Conservation (phyloP, 2,113 vertebrate genomes). For the Mobula birostris region DNA sequence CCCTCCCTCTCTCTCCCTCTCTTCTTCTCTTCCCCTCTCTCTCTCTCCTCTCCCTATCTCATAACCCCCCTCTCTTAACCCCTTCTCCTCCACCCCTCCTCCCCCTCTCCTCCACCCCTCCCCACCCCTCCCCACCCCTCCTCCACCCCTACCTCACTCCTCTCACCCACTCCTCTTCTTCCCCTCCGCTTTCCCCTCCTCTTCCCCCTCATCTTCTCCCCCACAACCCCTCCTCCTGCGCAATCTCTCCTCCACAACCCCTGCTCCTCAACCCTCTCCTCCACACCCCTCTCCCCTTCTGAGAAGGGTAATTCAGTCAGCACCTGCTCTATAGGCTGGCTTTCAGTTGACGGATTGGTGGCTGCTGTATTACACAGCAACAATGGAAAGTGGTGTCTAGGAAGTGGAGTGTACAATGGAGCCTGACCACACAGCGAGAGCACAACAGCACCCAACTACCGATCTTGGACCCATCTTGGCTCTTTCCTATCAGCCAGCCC, state of each 20-base stretch:
- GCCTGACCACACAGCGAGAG: too few species aligned
- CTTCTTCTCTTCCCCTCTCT: not conserved
- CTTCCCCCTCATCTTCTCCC: not conserved
- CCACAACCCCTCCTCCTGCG: not conserved
- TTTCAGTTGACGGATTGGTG: not conserved
- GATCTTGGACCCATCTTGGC: not conserved
- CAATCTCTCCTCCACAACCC: not conserved
- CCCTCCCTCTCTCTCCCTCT: not conserved
- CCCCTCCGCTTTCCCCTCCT: not conserved
- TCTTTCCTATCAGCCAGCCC: not conserved
- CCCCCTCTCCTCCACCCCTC: not conserved
- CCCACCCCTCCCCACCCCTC: not conserved
- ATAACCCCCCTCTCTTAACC: not conserved
- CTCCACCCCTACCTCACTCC: not conserved
- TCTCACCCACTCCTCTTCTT: not conserved
- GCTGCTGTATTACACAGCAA: not conserved
- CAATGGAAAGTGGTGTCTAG: not conserved
- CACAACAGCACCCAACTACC: too few species aligned
- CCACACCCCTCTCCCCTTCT: not conserved
- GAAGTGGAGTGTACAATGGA: not conserved
- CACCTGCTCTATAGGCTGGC: not conserved
- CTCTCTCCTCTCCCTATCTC: not conserved
- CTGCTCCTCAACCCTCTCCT: not conserved
- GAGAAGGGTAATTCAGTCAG: not conserved
- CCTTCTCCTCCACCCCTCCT: not conserved